These are phyloP conservation scores for Dendropsophus ebraccatus DNA, from an alignment of 2,113 vertebrate species.

Conservation along the genomic window DNA sequence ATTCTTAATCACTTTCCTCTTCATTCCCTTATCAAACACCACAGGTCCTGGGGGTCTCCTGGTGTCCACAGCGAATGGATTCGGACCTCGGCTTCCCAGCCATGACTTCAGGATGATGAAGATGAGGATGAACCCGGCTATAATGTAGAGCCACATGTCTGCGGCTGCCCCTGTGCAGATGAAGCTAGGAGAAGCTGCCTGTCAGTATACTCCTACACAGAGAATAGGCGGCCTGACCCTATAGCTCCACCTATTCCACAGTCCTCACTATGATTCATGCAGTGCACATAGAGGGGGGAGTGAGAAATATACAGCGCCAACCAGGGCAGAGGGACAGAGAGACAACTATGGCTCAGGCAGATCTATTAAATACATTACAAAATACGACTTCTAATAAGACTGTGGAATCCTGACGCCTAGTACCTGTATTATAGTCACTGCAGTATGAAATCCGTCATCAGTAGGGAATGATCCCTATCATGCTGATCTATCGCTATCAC, in stretches of 20 bases:
- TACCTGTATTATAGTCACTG: no score
- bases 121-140: slow-evolving; percentile 45
- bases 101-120: not conserved
- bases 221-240: slow-evolving; percentile 9
- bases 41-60: slow-evolving; percentile 76
- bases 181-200: not conserved
- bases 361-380: no score
- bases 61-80: slow-evolving; percentile 79
- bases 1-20: slow-evolving; percentile 85
- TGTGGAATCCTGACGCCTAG: no score
- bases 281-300: not conserved
- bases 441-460: no score
- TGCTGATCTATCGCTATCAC: no score
- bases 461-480: no score
- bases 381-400: no score
- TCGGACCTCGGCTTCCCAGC: slow-evolving; percentile 54
- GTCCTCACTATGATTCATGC: not conserved
- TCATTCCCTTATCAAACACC: slow-evolving; percentile 78
- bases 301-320: not conserved
- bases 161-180: not conserved
- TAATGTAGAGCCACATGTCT: slow-evolving; percentile 61
- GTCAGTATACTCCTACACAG: not conserved
- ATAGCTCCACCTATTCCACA: not conserved
- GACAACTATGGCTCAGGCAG: no score
- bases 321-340: not conserved